These are phyloP conservation scores for Lordiphosa stackelbergi DNA, from an alignment of 1,140 invertebrate genomes.

Conservation along the genomic window DNA sequence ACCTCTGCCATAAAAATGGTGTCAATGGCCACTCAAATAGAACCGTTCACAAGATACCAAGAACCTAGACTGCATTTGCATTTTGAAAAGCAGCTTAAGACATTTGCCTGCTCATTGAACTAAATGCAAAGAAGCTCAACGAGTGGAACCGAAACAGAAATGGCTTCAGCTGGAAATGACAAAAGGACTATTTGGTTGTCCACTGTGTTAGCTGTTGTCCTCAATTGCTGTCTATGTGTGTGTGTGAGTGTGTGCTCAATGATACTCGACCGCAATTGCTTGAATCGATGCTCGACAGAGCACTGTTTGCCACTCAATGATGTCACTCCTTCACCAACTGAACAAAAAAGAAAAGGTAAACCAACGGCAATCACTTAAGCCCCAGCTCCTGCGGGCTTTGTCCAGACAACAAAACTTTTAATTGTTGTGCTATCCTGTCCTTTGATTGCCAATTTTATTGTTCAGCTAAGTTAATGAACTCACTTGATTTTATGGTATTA, in stretches of 20 bases:
- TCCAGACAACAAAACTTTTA: constrained; percentile 18
- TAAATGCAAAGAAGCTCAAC: constrained; percentile 13
- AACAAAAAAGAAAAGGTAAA: constrained; percentile 27
- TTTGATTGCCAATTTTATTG: constrained; percentile 25
- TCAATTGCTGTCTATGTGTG: constrained; percentile 14
- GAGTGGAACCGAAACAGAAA: background rate
- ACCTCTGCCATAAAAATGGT: constrained; percentile 7
- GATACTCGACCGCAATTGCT: constrained; percentile 66
- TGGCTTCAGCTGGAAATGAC: constrained; percentile 23
- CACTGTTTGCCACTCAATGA: constrained; percentile 41
- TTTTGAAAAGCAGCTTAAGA: constrained; percentile 42
- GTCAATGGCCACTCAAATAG: constrained; percentile 36
- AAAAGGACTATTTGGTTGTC: constrained; percentile 26
- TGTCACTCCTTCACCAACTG: constrained; percentile 10
- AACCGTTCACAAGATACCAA: constrained; percentile 30
- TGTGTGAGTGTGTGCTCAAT: constrained; percentile 41
- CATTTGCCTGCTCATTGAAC: constrained; percentile 15
- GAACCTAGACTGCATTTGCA: constrained; percentile 24
- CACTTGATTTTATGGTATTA: constrained; percentile 22
- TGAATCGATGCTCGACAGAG: constrained; percentile 20
- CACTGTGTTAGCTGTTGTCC: constrained; percentile 14
- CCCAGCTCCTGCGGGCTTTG: constrained; percentile 2
- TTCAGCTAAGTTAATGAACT: constrained; percentile 20
- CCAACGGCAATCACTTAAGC: constrained; percentile 1
- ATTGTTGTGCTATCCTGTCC: constrained; percentile 33